Conservation (phyloP, 2,888 invertebrate species). For the Oxystoma pomonae region DNA sequence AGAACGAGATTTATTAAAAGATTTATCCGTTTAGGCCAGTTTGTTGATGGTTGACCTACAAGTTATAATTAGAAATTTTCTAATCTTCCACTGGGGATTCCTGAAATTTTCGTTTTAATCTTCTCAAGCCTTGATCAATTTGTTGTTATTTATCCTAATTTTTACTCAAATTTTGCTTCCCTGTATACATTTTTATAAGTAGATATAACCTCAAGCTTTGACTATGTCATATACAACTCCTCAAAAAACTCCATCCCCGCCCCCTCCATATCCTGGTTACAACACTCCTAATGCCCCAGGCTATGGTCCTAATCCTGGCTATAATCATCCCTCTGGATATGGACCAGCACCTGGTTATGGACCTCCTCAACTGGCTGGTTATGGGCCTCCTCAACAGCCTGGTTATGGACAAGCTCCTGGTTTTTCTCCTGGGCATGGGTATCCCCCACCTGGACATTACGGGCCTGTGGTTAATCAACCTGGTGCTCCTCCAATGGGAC, state of each 20-base stretch:
- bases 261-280: constrained; percentile 31
- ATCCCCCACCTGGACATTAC: neutral
- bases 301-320: constrained; percentile 15
- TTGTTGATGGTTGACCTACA: too few relatives aligned
- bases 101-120: too few relatives aligned
- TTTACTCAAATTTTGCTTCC: too few relatives aligned
- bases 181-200: too few relatives aligned
- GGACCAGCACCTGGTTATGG: constrained; percentile 21
- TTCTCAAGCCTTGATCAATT: too few relatives aligned
- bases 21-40: too few relatives aligned
- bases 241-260: constrained; percentile 26
- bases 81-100: too few relatives aligned
- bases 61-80: too few relatives aligned
- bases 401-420: constrained; percentile 31
- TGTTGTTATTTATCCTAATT: too few relatives aligned
- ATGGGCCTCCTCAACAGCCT: constrained; percentile 30
- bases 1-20: too few relatives aligned
- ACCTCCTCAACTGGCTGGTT: constrained; percentile 35
- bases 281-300: constrained; percentile 33
- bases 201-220: too few relatives aligned
- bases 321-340: neutral
- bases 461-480: neutral
- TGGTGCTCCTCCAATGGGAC: constrained; percentile 14
- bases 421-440: constrained; percentile 23
- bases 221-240: neutral